Conservation (phyloP, 2,797 vertebrate species). For the Tokudaia muenninki region DNA sequence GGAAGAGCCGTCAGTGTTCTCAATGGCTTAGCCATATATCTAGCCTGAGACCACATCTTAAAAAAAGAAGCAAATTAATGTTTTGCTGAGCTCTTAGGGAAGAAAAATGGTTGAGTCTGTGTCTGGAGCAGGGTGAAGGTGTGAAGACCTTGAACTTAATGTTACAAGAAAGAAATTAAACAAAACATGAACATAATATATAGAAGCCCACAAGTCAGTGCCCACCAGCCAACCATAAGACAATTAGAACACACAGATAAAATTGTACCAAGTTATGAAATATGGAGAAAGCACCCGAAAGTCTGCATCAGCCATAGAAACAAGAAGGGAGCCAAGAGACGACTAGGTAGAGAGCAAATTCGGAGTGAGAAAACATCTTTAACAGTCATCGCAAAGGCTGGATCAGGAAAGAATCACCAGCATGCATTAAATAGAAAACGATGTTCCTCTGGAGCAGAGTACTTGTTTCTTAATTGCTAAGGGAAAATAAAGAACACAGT, state of each 20-base stretch:
- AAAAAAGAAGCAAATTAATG: neutral
- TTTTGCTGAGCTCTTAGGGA: neutral
- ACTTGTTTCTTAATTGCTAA: neutral
- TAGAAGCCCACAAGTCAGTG: neutral
- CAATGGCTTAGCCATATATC: neutral
- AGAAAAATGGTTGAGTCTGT: constrained; percentile 27
- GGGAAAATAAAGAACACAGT: neutral
- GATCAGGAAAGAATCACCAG: neutral
- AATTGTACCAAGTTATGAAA: neutral
- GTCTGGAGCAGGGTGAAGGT: neutral
- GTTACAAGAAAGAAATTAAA: neutral
- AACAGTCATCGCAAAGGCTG: neutral
- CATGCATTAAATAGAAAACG: neutral
- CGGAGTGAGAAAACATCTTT: neutral
- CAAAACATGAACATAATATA: neutral
- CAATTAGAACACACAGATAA: neutral
- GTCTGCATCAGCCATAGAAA: neutral
- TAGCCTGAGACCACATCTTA: neutral
- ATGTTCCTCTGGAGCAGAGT: neutral
- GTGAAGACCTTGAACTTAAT: neutral
- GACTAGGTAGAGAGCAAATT: neutral
- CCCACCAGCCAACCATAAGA: neutral
- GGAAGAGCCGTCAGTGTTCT: neutral
- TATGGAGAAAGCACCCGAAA: neutral
- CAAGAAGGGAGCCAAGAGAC: neutral